These are phyloP conservation scores for Hirudinaria manillensis DNA, from an alignment of 2,888 invertebrate species.

Conservation along the genomic window DNA sequence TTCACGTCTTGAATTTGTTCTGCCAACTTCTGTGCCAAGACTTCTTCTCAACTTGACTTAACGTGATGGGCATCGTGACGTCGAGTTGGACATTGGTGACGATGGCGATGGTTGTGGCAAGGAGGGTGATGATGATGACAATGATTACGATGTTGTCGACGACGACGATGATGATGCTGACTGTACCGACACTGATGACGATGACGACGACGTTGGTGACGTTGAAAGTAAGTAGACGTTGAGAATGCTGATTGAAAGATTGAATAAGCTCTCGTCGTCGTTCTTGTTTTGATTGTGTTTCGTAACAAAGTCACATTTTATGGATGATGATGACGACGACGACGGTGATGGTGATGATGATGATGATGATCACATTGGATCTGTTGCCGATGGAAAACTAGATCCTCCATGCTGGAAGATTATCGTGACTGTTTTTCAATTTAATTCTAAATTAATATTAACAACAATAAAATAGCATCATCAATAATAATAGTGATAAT, in stretches of 20 bases:
- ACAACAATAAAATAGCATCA: too few relatives aligned
- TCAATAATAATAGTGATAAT: too few relatives aligned
- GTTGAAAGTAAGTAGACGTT: not conserved
- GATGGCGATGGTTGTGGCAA: conserved; percentile 21
- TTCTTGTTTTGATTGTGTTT: too few relatives aligned
- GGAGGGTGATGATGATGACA: conserved; percentile 21
- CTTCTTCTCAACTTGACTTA: not conserved
- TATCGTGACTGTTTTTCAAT: too few relatives aligned
- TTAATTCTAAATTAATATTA: too few relatives aligned
- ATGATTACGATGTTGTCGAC: conserved; percentile 15
- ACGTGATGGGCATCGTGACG: not conserved
- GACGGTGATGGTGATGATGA: conserved; percentile 24
- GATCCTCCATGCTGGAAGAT: too few relatives aligned
- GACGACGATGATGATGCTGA: conserved; percentile 13
- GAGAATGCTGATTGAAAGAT: too few relatives aligned
- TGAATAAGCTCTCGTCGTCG: too few relatives aligned
- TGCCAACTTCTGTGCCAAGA: not conserved
- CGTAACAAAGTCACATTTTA: too few relatives aligned
- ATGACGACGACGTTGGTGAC: conserved; percentile 19
- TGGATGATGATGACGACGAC: conserved; percentile 19
- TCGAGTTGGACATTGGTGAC: conserved; percentile 18
- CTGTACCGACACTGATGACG: conserved; percentile 4
- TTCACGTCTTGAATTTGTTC: not conserved
- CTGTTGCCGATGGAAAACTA: not conserved
- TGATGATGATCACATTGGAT: conserved; percentile 19